phyloP scores from a whole-genome alignment of 2,888 invertebrate genomes.

The Megalurothrips usitatus region DNA sequence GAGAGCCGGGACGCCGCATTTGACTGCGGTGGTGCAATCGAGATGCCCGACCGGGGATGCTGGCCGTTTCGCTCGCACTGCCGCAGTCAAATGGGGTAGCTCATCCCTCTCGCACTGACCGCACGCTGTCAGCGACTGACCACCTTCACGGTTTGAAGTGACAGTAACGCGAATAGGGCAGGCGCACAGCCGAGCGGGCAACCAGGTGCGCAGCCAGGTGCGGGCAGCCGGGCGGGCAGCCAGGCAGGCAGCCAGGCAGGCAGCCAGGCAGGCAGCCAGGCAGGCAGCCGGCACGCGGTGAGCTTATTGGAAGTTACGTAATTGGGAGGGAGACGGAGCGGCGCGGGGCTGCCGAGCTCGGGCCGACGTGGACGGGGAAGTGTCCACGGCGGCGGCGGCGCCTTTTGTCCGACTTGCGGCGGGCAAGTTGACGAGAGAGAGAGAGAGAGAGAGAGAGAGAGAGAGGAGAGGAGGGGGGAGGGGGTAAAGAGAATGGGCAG shows the following conservation, averaged over 20 bases:
- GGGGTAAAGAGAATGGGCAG: neutral
- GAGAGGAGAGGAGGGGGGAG: neutral
- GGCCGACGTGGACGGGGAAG: neutral
- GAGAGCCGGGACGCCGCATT: too few relatives aligned
- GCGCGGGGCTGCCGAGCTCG: neutral
- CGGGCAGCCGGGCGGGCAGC: neutral
- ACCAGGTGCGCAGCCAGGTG: too few relatives aligned
- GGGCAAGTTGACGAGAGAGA: neutral
- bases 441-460: neutral
- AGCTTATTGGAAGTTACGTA: slow-evolving; percentile 11
- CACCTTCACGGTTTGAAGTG: too few relatives aligned
- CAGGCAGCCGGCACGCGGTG: neutral
- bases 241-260: neutral
- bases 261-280: neutral
- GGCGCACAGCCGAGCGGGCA: too few relatives aligned
- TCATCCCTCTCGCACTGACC: too few relatives aligned
- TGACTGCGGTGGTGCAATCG: too few relatives aligned
- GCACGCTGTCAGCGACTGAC: too few relatives aligned
- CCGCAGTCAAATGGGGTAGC: too few relatives aligned
- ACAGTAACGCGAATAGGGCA: too few relatives aligned
- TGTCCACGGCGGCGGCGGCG: neutral
- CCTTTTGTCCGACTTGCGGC: neutral
- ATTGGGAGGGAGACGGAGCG: neutral
- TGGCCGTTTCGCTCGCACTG: too few relatives aligned
- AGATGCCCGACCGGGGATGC: too few relatives aligned